Evolutionary conservation across 2,888 invertebrate genomes (phyloP), one percentile per base, ranked within the genome.

Genomic region (Catocala fraxini): DNA sequence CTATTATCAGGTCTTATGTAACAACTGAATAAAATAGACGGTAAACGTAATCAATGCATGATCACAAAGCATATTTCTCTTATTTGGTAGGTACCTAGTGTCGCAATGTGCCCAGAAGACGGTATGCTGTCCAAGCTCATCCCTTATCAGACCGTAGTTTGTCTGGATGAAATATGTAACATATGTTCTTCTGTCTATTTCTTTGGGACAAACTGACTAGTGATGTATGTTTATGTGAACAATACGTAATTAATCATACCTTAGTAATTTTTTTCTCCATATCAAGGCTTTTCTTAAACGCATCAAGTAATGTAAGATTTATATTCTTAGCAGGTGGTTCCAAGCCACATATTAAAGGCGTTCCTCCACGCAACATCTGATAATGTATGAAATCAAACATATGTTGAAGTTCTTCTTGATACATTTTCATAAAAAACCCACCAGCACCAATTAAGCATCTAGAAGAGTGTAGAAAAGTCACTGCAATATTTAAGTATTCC

Each of bases 341-440:
- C 15, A 75, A 49, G 33, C 71, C 76, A 56, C 61, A 66, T 55
- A 86, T 70, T 4, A 70, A 45, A 25, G 82, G 79, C 10, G 15
- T 71, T 6, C 83, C 85, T 15, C 86, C 86, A 58, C 86, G 72
- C 12, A 77, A 65, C 48, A 87, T 68, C 56, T 88, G 88, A 67
- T 87, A 88, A 12, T 82, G 75, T 39, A 87, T 79, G 15, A 87
- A 79, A 51, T 75, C 68, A 56, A 82, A 76, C 82, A 83, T 83
- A 54, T 88, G 87, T 13, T 68, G 64, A 7, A 86, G 58, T 72
- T 87, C 87, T 61, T 87, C 86, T 12, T 82, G 68, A 68, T 82
- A 86, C 86, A 87, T 86, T 68, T 73, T 82, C 83, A 87, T 85
- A 57, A 85, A 87, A 59, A 79, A 86, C 0, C 81, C 82, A 10